Conservation (phyloP, 2,113 vertebrate genomes). For the Urocolius indicus region DNA sequence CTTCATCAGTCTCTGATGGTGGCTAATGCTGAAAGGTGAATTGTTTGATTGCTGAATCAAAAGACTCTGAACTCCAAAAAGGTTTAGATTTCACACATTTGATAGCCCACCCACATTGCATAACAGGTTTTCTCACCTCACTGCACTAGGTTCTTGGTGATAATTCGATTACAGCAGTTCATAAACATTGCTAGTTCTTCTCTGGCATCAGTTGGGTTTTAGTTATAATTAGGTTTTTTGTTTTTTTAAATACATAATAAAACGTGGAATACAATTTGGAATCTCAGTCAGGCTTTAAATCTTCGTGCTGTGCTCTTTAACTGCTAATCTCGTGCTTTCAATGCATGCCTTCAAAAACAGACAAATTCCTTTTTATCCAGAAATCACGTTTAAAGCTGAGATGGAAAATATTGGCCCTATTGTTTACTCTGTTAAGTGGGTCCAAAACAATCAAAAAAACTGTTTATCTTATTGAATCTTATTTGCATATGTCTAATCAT, state of each 20-base stretch:
- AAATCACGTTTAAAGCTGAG: neutral
- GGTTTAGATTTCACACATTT: neutral
- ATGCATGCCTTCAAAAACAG: neutral
- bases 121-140: slow-evolving; percentile 1
- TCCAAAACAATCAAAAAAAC: neutral
- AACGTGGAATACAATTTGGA: slow-evolving; percentile 11
- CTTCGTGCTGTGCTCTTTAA: neutral
- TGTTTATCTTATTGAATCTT: neutral
- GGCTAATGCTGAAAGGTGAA: neutral
- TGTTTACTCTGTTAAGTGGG: neutral
- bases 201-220: neutral
- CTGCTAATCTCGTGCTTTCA: neutral
- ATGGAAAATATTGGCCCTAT: neutral
- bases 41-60: neutral
- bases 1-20: neutral
- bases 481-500: neutral
- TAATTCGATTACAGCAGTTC: neutral
- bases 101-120: neutral
- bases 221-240: slow-evolving; percentile 2
- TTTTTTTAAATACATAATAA: neutral
- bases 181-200: neutral
- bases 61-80: neutral
- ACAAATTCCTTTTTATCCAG: neutral
- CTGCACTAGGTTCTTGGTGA: neutral
- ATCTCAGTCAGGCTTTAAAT: slow-evolving; percentile 40